Evolutionary conservation across 2,113 vertebrate genomes (phyloP).

Genomic region (Notechis scutatus): DNA sequence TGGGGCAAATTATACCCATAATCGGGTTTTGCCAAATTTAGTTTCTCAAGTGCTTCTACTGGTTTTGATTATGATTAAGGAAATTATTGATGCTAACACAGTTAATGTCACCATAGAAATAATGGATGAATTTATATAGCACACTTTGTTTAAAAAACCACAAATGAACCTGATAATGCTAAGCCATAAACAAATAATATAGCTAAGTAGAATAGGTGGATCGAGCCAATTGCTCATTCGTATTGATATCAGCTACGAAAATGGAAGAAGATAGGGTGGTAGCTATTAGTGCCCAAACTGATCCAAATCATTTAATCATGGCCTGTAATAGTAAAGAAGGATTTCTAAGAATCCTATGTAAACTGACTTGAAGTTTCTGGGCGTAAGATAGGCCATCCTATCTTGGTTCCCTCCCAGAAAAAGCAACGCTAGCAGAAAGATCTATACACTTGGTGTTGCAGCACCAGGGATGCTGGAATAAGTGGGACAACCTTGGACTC

Average conservation of each 20-base stretch:
- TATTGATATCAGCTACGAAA: neutral
- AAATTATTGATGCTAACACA: neutral
- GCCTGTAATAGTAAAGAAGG: neutral
- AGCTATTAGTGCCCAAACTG: neutral
- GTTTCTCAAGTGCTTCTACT: neutral
- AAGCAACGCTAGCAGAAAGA: too few relatives aligned
- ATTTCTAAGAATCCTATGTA: neutral
- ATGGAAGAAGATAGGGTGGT: neutral
- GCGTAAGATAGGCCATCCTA: neutral
- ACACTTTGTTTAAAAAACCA: neutral
- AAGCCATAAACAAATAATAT: neutral
- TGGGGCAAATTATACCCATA: neutral
- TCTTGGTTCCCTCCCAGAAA: too few relatives aligned
- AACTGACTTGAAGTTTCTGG: neutral
- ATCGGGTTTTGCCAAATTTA: neutral
- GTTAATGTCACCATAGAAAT: neutral
- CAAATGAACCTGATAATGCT: neutral
- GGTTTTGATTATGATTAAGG: neutral
- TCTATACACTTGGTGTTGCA: neutral
- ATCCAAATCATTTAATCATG: neutral
- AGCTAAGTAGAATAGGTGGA: neutral
- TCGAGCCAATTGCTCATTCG: neutral
- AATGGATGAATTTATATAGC: neutral
- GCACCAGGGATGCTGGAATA: neutral
- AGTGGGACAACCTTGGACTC: neutral